These are phyloP conservation scores for Macaria notata DNA, from an alignment of 2,888 invertebrate genomes.

Conservation along the genomic window DNA sequence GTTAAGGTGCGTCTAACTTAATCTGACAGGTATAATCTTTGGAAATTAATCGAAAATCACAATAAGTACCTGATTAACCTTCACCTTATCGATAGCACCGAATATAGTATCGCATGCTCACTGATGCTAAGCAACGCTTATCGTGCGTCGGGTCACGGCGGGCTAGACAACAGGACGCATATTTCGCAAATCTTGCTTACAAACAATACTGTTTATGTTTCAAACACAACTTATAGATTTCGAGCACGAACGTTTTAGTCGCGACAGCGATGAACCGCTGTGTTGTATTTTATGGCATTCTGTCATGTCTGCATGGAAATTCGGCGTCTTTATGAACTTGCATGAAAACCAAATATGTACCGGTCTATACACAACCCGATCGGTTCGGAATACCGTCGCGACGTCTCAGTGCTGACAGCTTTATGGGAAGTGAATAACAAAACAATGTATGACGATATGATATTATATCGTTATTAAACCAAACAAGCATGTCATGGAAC, in stretches of 20 bases:
- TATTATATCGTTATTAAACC: too few relatives aligned
- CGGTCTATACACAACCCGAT: too few relatives aligned
- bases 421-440: too few relatives aligned
- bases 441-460: too few relatives aligned
- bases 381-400: too few relatives aligned
- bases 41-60: constrained; percentile 10
- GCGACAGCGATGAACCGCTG: constrained; percentile 10
- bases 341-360: constrained; percentile 9
- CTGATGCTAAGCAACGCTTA: constrained; percentile 42
- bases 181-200: constrained; percentile 20
- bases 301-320: not conserved
- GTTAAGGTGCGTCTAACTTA: constrained; percentile 3
- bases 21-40: constrained; percentile 6
- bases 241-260: constrained; percentile 10
- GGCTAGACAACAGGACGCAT: constrained; percentile 14
- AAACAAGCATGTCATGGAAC: too few relatives aligned
- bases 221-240: constrained; percentile 4
- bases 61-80: constrained; percentile 54
- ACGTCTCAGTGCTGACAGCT: too few relatives aligned
- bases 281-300: constrained; percentile 11
- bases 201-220: constrained; percentile 26
- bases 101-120: constrained; percentile 54
- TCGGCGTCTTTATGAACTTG: constrained; percentile 4
- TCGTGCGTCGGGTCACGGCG: constrained; percentile 41
- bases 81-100: constrained; percentile 61